These are phyloP conservation scores for Volucella bombylans DNA, from an alignment of 2,888 invertebrate genomes.

Conservation along the genomic window DNA sequence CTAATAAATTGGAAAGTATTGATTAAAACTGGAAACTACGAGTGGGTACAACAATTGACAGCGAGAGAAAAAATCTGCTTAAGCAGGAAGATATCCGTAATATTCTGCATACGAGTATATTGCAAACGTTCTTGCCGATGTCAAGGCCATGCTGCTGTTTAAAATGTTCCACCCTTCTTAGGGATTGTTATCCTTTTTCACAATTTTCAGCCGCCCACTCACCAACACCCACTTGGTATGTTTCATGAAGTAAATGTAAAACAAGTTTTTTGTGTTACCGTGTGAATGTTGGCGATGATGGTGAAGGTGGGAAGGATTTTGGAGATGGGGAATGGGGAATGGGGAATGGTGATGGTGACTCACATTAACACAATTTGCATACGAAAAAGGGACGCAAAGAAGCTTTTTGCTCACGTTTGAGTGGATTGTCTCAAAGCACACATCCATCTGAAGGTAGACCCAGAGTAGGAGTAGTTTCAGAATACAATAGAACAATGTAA, in stretches of 20 bases:
- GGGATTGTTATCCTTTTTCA: slow-evolving; percentile 19
- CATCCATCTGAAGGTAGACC: not conserved
- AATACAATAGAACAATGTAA: slow-evolving; percentile 36
- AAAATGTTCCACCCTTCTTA: slow-evolving; percentile 4
- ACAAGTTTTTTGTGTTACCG: slow-evolving; percentile 26
- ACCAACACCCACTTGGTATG: not conserved
- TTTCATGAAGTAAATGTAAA: slow-evolving; percentile 33
- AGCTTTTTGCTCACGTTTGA: slow-evolving; percentile 1
- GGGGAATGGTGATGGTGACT: slow-evolving; percentile 13
- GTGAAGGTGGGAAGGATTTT: too few relatives aligned
- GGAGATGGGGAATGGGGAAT: too few relatives aligned
- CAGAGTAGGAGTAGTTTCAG: slow-evolving; percentile 8
- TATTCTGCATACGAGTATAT: too few relatives aligned
- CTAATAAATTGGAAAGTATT: slow-evolving; percentile 34
- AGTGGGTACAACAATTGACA: not conserved
- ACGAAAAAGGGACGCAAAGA: slow-evolving; percentile 17
- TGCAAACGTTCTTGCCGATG: slow-evolving; percentile 12
- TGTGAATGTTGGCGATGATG: not conserved
- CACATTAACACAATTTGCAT: slow-evolving; percentile 7
- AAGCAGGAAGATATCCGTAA: not conserved
- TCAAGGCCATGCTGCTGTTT: slow-evolving; percentile 38
- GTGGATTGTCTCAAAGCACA: not conserved
- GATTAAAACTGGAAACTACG: slow-evolving; percentile 25
- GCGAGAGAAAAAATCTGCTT: not conserved
- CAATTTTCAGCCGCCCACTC: not conserved